Percentiles rank a stretch among this genome's conserved stretches.
These are phyloP conservation scores for Halictus rubicundus DNA, from an alignment of 1,140 invertebrate genomes.

Conservation along the genomic window DNA sequence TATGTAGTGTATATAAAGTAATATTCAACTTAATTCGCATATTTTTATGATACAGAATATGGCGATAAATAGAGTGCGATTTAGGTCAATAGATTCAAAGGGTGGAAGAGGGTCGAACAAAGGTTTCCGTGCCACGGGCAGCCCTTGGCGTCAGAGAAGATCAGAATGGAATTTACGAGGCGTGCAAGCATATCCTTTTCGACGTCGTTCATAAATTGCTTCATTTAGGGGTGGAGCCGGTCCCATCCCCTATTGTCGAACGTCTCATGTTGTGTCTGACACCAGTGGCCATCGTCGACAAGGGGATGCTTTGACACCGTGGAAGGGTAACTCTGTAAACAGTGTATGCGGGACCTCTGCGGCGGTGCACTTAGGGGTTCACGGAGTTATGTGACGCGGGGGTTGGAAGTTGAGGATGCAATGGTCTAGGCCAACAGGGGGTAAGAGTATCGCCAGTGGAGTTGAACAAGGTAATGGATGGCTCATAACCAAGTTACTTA, in stretches of 20 bases:
- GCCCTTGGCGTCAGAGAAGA: too few relatives aligned
- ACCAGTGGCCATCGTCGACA: slow-evolving; percentile 33
- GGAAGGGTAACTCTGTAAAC: slow-evolving; percentile 59
- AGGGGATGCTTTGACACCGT: slow-evolving; percentile 58
- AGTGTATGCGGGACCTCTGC: slow-evolving; percentile 57
- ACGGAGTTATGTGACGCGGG: slow-evolving; percentile 47
- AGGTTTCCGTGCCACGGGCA: too few relatives aligned
- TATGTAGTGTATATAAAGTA: too few relatives aligned
- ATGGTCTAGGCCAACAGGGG: slow-evolving; percentile 32
- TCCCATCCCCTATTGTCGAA: not conserved
- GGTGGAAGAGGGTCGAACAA: too few relatives aligned
- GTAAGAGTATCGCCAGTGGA: slow-evolving; percentile 54
- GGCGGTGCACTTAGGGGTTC: slow-evolving; percentile 60
- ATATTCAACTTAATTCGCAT: too few relatives aligned
- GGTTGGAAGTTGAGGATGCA: not conserved
- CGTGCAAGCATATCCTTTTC: not conserved
- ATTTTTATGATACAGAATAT: too few relatives aligned
- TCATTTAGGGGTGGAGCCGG: not conserved
- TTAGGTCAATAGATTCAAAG: too few relatives aligned
- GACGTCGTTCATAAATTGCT: not conserved
- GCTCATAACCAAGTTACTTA: slow-evolving; percentile 67
- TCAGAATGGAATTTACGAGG: not conserved
- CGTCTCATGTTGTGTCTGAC: slow-evolving; percentile 45
- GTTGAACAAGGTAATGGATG: slow-evolving; percentile 66
- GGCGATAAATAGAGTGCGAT: too few relatives aligned